A percentile compares a stretch with the other conserved stretches of the same genome.
Evolutionary conservation across 2,113 vertebrate genomes (phyloP).

Genomic region (Xiphorhynchus elegans): DNA sequence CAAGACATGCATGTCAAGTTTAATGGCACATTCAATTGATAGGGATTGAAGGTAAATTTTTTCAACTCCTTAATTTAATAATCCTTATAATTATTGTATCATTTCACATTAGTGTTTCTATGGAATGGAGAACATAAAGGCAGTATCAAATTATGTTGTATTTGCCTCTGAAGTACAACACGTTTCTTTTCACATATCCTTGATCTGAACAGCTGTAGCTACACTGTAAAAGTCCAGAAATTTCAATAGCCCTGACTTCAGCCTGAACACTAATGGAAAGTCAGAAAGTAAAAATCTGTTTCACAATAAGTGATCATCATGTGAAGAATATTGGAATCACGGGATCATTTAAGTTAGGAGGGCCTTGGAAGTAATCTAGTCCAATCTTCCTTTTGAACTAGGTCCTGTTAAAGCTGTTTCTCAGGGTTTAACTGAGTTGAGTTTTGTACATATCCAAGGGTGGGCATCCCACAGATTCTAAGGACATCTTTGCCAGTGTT

Average conservation of each 20-base stretch:
- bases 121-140: neutral
- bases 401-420: neutral
- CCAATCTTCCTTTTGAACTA: fast-evolving
- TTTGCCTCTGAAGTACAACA: neutral
- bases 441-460: neutral
- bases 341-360: neutral
- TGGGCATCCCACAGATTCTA: neutral
- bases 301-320: neutral
- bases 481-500: neutral
- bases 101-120: neutral
- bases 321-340: neutral
- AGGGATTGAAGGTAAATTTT: neutral
- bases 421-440: neutral
- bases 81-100: neutral
- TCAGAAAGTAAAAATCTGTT: neutral
- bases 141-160: neutral
- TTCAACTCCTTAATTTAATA: neutral
- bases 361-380: neutral
- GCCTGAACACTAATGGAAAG: neutral
- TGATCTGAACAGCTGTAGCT: neutral
- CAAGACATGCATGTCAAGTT: neutral
- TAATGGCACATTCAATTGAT: neutral
- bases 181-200: neutral
- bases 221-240: neutral
- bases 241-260: neutral